Percentiles rank a stretch among this genome's conserved stretches.
These are phyloP conservation scores for Catamblyrhynchus diadema DNA, from an alignment of 2,797 vertebrate genomes.

Conservation along the genomic window DNA sequence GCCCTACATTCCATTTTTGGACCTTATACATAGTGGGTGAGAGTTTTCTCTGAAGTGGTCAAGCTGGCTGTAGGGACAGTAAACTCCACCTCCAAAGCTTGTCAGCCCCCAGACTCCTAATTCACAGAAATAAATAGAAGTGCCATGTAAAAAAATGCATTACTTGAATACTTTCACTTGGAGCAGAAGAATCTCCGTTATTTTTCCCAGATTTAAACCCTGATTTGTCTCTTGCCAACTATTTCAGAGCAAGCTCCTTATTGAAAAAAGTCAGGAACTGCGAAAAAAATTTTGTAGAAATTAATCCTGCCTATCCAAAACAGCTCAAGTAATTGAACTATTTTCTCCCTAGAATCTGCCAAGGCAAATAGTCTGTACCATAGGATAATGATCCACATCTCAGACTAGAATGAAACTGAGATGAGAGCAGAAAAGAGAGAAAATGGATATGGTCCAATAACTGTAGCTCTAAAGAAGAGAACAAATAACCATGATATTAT, in stretches of 20 bases:
- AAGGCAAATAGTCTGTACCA: constrained; percentile 3
- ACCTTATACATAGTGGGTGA: not conserved
- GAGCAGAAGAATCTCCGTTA: not conserved
- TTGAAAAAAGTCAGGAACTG: not conserved
- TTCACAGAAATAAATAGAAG: not conserved
- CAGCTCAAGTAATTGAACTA: not conserved
- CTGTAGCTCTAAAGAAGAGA: not conserved
- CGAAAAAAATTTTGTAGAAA: not conserved
- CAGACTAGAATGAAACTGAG: not conserved
- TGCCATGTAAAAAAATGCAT: not conserved
- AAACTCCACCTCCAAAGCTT: not conserved
- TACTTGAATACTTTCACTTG: not conserved
- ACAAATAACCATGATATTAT: not conserved
- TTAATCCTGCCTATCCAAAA: not conserved
- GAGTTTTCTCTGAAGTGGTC: not conserved
- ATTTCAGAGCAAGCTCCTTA: not conserved
- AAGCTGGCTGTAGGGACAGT: not conserved
- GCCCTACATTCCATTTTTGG: not conserved
- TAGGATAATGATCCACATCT: constrained; percentile 5
- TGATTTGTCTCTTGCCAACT: not conserved
- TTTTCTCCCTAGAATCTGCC: not conserved
- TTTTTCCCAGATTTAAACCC: not conserved
- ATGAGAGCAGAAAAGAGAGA: not conserved
- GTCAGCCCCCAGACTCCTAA: not conserved
- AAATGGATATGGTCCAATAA: not conserved